phyloP scores from a whole-genome alignment of 2,888 invertebrate genomes.

The Mactromeris polynyma region DNA sequence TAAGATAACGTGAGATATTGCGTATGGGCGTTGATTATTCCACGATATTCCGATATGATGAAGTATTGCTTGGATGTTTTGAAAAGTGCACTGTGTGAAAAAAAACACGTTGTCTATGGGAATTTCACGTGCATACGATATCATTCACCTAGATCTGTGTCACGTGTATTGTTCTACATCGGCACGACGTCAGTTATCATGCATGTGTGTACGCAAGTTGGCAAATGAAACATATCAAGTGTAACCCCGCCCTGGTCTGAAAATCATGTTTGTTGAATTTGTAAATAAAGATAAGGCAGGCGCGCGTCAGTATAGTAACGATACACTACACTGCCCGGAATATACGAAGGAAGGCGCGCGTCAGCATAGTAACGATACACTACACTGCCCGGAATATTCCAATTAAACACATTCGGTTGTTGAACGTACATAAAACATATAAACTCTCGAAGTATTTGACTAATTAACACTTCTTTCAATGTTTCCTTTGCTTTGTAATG shows the following conservation, averaged over 20 bases:
- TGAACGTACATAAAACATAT: not conserved
- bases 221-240: not conserved
- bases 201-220: not conserved
- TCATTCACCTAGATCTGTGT: not conserved
- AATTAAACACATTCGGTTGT: slow-evolving; percentile 2
- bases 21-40: too few relatives aligned
- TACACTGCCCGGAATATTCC: not conserved
- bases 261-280: slow-evolving; percentile 39
- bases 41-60: not conserved
- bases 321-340: slow-evolving; percentile 3
- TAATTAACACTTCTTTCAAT: not conserved
- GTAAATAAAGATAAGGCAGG: slow-evolving; percentile 39
- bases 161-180: not conserved
- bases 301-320: not conserved
- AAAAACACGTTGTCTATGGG: not conserved
- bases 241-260: slow-evolving; percentile 23
- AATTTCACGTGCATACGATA: not conserved
- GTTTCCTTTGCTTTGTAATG: not conserved
- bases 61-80: not conserved
- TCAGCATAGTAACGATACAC: not conserved
- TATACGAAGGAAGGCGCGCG: slow-evolving; percentile 4
- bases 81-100: not conserved
- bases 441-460: not conserved
- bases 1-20: not conserved
- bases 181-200: not conserved